phyloP scores from a whole-genome alignment of 2,113 vertebrate genomes.

The Phaethornis superciliosus region DNA sequence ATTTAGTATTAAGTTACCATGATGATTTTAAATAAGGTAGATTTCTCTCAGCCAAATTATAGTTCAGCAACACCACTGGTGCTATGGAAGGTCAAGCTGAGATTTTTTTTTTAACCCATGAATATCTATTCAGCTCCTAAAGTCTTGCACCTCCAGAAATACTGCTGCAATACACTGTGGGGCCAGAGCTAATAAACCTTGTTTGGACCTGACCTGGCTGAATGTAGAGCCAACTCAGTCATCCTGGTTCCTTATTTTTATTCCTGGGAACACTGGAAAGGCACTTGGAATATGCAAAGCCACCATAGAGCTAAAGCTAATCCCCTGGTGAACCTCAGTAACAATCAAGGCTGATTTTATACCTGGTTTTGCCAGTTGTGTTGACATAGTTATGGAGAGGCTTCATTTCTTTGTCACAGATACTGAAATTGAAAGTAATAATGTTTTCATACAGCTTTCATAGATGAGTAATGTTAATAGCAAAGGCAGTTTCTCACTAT shows the following conservation, averaged over 20 bases:
- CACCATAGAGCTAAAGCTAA: not conserved
- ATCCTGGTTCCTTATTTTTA: not conserved
- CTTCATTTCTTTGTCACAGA: not conserved
- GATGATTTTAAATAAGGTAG: not conserved
- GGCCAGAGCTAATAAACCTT: not conserved
- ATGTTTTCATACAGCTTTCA: not conserved
- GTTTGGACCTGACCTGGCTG: not conserved
- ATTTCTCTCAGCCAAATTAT: not conserved
- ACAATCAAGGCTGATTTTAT: not conserved
- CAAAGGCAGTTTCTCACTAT: not conserved
- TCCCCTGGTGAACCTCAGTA: not conserved
- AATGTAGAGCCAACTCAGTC: not conserved
- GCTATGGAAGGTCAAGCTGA: not conserved
- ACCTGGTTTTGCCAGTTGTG: not conserved
- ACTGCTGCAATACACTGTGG: not conserved
- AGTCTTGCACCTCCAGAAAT: not conserved
- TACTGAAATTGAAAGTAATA: not conserved
- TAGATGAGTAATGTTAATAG: not conserved
- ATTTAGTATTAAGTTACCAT: not conserved
- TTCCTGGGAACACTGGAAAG: not conserved
- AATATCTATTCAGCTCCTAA: not conserved
- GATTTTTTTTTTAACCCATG: accelerated
- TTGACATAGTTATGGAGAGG: not conserved
- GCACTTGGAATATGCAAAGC: not conserved
- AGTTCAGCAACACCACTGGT: not conserved